phyloP scores from a whole-genome alignment of 2,113 vertebrate species.

The Helogale parvula region DNA sequence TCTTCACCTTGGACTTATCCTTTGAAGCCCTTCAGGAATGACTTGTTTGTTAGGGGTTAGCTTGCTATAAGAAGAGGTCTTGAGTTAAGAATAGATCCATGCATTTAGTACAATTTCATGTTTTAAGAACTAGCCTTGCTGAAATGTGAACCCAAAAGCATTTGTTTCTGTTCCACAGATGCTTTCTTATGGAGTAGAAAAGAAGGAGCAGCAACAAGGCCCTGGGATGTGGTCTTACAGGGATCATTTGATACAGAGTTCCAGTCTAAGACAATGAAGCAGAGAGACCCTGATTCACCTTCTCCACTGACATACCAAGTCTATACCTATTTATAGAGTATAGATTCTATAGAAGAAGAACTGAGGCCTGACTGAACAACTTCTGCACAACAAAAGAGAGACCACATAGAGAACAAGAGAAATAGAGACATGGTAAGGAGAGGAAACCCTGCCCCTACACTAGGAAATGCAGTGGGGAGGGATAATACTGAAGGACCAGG shows the following conservation, averaged over 20 bases:
- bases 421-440: background rate
- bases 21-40: background rate
- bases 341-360: background rate
- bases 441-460: background rate
- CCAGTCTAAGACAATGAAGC: background rate
- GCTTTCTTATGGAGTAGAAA: background rate
- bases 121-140: slow-evolving; percentile 2
- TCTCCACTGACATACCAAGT: background rate
- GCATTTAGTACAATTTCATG: background rate
- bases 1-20: background rate
- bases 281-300: background rate
- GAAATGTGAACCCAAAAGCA: background rate
- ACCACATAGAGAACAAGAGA: background rate
- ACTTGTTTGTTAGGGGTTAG: background rate
- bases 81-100: background rate
- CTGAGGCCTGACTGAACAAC: background rate
- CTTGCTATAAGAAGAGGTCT: background rate
- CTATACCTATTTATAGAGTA: background rate
- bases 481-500: background rate
- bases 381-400: background rate
- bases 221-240: background rate
- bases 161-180: background rate
- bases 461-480: background rate
- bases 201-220: background rate
- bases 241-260: background rate